Evolutionary conservation across 2,888 invertebrate species (phyloP), one percentile per base, ranked within the genome.

Genomic region (Andrena hattorfiana): DNA sequence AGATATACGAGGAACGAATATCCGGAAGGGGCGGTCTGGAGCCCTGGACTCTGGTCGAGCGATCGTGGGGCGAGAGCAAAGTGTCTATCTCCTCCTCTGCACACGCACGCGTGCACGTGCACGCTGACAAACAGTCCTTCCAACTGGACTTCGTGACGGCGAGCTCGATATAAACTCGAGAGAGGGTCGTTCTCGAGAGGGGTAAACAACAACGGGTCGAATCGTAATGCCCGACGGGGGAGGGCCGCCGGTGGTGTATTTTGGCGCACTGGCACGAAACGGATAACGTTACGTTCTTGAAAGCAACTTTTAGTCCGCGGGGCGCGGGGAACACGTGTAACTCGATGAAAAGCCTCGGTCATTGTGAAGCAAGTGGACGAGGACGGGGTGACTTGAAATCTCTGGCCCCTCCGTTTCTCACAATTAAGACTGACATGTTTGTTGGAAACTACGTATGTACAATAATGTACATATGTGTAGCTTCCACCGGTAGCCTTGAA

Each of bases 1-100:
- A 88, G 89, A 91, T 90, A 91, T 90, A 91, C 89, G 91, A 85
- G 85, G 84, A 87, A 85, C 85, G 85, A 89, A 89, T 91, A 92
- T 90, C 92, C 88, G 84, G 86, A 92, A 91, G 76, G 85, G 92
- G 92, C 91, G 92, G 89, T 89, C 87, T 87, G 75, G 28, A 70
- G 85, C 81, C 81, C 83, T 87, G 89, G 89, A 91, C 87, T 84
- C 84, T 87, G 89, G 89, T 87, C 90, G 86, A 86, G 73, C 69
- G 54, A 77, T 73, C 69, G 42, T n/a, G 20, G 51, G 35, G 54
- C 48, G 74, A 76, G 69, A 64, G 28, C 56, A 66, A 80, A 62
- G 67, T 63, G 49, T 16, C 62, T 74, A 66, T 75, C 68, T 67
- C 32, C 35, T 66, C 59, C 35, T 42, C 64, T n/a, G n/a, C 28